Evolutionary conservation across 2,888 invertebrate genomes (phyloP).

Genomic region (Agonopterix arenella): DNA sequence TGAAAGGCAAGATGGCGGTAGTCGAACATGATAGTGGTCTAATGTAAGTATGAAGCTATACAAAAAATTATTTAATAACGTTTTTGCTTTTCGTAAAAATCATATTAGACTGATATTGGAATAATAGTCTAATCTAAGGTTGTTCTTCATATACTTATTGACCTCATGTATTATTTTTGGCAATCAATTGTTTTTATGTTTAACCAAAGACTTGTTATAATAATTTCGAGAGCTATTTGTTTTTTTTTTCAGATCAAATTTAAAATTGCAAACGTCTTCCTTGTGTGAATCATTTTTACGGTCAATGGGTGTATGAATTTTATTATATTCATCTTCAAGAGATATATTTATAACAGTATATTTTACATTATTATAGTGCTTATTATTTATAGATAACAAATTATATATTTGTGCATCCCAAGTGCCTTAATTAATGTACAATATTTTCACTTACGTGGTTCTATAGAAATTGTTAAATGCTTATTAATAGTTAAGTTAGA

Average conservation of each 20-base stretch:
- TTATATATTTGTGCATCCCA: constrained; percentile 60
- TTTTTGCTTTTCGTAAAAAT: constrained; percentile 22
- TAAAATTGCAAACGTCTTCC: constrained; percentile 52
- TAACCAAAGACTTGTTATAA: constrained; percentile 65
- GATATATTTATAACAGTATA: constrained; percentile 52
- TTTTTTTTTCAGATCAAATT: constrained; percentile 20
- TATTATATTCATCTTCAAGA: constrained; percentile 27
- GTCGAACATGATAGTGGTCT: constrained; percentile 26
- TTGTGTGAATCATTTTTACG: constrained; percentile 9
- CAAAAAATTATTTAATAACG: constrained; percentile 14
- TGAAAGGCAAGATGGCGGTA: constrained; percentile 36
- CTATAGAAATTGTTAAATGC: constrained; percentile 66
- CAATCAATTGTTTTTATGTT: constrained; percentile 45
- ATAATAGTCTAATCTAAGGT: constrained; percentile 44
- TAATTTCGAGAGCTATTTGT: constrained; percentile 37
- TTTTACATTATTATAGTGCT: constrained; percentile 56
- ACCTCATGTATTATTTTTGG: constrained; percentile 42
- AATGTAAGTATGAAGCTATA: constrained; percentile 44
- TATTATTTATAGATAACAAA: constrained; percentile 63
- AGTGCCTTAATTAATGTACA: constrained; percentile 73
- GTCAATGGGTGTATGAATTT: constrained; percentile 12
- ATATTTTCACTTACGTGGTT: constrained; percentile 64
- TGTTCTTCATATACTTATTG: constrained; percentile 55
- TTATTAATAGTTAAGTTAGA: constrained; percentile 63
- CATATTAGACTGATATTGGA: constrained; percentile 52